These are phyloP conservation scores for Euleptes europaea DNA, from an alignment of 2,113 vertebrate species.

Conservation along the genomic window DNA sequence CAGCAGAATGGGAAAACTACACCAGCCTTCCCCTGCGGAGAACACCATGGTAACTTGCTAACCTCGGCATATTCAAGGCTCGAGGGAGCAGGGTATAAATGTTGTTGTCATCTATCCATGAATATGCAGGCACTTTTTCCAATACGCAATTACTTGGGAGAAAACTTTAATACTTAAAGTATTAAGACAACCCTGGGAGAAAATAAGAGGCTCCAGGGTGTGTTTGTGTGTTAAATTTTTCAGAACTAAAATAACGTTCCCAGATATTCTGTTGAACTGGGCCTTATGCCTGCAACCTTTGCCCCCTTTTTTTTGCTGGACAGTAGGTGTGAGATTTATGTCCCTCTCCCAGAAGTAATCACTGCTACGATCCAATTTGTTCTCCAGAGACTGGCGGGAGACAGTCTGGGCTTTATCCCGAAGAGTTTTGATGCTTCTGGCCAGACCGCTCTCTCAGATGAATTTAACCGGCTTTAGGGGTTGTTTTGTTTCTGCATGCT, in stretches of 20 bases:
- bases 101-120: no score
- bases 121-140: no score
- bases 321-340: neutral
- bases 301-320: neutral
- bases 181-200: no score
- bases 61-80: no score
- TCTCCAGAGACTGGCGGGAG: neutral
- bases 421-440: neutral
- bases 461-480: constrained; percentile 13
- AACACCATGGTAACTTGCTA: no score
- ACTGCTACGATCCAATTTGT: neutral
- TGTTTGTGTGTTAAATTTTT: neutral
- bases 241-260: constrained; percentile 5
- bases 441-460: neutral
- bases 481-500: neutral
- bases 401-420: neutral
- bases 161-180: no score
- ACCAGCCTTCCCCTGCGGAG: no score
- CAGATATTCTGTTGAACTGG: constrained; percentile 24
- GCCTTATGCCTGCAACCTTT: constrained; percentile 14
- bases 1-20: no score
- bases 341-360: neutral
- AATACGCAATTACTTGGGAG: no score
- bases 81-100: no score
- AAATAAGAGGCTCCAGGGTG: neutral